Conservation (phyloP, 2,113 vertebrate species). For the Plecotus auritus region DNA sequence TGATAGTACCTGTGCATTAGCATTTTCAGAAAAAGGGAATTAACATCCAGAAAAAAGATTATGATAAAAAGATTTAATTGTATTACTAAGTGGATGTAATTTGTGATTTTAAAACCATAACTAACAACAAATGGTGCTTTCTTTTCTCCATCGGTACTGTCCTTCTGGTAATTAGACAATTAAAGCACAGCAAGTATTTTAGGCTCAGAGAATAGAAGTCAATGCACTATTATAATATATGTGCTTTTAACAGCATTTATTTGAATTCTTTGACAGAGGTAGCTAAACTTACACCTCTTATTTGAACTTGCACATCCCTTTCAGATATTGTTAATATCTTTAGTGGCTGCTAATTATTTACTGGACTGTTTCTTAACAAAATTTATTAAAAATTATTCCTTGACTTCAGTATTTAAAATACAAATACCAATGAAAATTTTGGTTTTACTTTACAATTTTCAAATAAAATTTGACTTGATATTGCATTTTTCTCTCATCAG, state of each 20-base stretch:
- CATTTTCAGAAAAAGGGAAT: slow-evolving; percentile 34
- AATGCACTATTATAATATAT: neutral
- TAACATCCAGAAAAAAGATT: neutral
- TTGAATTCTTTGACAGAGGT: neutral
- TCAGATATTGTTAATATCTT: neutral
- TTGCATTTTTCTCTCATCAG: neutral
- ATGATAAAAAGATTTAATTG: slow-evolving; percentile 67
- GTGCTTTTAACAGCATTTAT: neutral
- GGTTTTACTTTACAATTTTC: neutral
- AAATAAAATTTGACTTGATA: neutral
- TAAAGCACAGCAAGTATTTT: neutral
- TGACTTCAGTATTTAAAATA: neutral
- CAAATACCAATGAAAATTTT: neutral
- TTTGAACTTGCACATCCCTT: neutral
- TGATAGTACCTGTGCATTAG: slow-evolving; percentile 1
- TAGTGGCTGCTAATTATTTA: neutral
- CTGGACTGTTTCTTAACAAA: neutral
- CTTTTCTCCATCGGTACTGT: neutral
- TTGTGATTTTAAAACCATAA: slow-evolving; percentile 54
- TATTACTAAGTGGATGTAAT: neutral
- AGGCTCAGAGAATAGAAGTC: neutral
- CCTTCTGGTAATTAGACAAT: neutral
- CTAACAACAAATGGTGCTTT: slow-evolving; percentile 60
- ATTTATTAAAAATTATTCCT: neutral
- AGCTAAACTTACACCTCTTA: neutral